Evolutionary conservation across 2,113 vertebrate species (phyloP).

Genomic region (Cercocebus atys): DNA sequence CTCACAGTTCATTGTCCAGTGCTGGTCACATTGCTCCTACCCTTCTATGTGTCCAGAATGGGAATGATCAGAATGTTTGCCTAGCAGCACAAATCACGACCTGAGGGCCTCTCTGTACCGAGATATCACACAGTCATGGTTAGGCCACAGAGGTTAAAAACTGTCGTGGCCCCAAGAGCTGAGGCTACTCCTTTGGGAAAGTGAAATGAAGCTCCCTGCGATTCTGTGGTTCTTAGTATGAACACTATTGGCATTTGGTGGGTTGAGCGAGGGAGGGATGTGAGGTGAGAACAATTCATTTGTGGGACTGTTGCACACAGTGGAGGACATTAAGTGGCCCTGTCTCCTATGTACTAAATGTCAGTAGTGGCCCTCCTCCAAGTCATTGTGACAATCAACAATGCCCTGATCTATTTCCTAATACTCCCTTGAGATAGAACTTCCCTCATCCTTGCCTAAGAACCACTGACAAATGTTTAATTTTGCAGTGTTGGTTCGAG

Average conservation of each 20-base stretch:
- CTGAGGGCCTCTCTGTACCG: not conserved
- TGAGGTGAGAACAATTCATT: not conserved
- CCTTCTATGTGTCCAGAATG: not conserved
- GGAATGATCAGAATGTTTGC: not conserved
- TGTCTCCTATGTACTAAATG: not conserved
- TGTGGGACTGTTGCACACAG: too few species aligned
- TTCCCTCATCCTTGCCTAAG: not conserved
- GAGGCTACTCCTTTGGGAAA: not conserved
- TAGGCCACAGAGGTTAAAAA: not conserved
- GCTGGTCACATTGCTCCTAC: too few species aligned
- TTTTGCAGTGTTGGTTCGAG: not conserved
- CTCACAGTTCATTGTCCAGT: not conserved
- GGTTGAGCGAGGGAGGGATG: not conserved
- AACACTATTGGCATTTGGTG: not conserved
- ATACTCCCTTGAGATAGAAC: not conserved
- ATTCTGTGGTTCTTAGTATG: not conserved
- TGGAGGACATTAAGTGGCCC: too few species aligned
- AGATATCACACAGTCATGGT: not conserved
- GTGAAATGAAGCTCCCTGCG: not conserved
- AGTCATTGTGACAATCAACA: not conserved
- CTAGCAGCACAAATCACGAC: not conserved
- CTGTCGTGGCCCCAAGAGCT: too few species aligned
- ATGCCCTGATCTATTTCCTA: not conserved
- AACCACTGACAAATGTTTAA: not conserved
- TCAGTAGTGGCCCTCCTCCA: not conserved